Base-by-base conservation (phyloP, 2,113 vertebrate species). In the Oryzias javanicus region DNA sequence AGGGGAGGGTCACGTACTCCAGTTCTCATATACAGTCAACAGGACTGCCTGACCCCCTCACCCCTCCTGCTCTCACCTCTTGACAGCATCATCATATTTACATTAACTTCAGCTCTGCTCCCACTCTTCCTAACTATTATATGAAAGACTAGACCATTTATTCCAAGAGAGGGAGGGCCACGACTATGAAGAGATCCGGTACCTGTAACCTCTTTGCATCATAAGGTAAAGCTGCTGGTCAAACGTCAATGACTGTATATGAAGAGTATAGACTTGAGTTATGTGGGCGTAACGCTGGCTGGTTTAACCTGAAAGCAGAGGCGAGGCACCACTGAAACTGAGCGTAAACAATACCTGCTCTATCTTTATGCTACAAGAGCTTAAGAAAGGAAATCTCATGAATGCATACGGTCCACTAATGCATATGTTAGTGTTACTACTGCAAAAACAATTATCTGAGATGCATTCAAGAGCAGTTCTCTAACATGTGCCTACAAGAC, bases 301-400 rank as follows among this genome's bases (percentile, higher is more conserved):
- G 74, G 35, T 81, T 85, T 76, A 83, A 66, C 70, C 65, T 29
- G 2, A 52, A 71, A 60, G 67, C 47, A 71, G 58, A 66, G 70
- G 40, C 59, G 45, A 74, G 62, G 49, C 59, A 49, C 45, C 19
- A 56, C 49, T 69, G 55, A 73, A 75, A 57, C 57, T 63, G 20
- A 68, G 51, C 61, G 45, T 49, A 54, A 68, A 77, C 18, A 50
- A 65, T 54, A 76, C 55, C 54, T 57, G 41, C 49, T 57, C 47
- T 63, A 69, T 54, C 61, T 63, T 65, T 64, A 74, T 61, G 80
- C 76, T 80, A 76, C 76, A 81, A n/a, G 22, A 71, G n/a, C 44
- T 68, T 56, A 18, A 59, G 54, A 22, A 52, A 54, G 50, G 29
- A 49, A 29, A 75, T 58, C 57, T 57, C 54, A 66, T 67, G 58